Conservation (phyloP, 1,140 invertebrate genomes). For the Acromyrmex echinatior region DNA sequence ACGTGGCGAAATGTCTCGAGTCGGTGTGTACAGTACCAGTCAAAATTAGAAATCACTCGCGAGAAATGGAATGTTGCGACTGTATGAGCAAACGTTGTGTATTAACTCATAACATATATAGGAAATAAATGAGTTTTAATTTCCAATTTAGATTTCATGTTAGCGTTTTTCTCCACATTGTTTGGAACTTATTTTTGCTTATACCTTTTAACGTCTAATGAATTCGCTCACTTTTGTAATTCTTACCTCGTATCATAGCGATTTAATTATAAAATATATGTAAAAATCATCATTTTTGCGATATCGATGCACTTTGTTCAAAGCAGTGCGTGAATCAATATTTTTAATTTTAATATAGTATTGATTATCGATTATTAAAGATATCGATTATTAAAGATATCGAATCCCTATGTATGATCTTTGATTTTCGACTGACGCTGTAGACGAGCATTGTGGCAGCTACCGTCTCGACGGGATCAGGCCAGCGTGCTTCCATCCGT, state of each 20-base stretch:
- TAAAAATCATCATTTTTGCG: too few species aligned
- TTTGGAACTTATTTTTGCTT: not conserved
- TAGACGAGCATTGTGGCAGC: conserved; percentile 20
- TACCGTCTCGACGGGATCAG: conserved; percentile 35
- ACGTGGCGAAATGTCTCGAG: conserved; percentile 51
- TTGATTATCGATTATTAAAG: too few species aligned
- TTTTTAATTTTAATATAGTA: too few species aligned
- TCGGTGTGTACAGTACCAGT: conserved; percentile 28
- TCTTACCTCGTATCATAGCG: too few species aligned
- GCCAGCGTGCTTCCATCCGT: conserved; percentile 24
- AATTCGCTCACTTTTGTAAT: too few species aligned
- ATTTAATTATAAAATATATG: too few species aligned
- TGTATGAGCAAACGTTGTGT: not conserved
- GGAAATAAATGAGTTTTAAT: not conserved
- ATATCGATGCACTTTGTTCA: too few species aligned
- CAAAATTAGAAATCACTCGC: conserved; percentile 16
- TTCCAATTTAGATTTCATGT: not conserved
- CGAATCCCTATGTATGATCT: not conserved
- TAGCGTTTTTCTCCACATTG: not conserved
- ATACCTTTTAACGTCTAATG: not conserved
- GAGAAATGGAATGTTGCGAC: not conserved
- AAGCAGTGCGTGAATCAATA: too few species aligned
- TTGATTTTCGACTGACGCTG: conserved; percentile 29
- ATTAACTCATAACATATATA: not conserved
- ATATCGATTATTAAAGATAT: too few species aligned